Conservation (phyloP, 2,888 invertebrate genomes). For the Drosophila ochracea region DNA sequence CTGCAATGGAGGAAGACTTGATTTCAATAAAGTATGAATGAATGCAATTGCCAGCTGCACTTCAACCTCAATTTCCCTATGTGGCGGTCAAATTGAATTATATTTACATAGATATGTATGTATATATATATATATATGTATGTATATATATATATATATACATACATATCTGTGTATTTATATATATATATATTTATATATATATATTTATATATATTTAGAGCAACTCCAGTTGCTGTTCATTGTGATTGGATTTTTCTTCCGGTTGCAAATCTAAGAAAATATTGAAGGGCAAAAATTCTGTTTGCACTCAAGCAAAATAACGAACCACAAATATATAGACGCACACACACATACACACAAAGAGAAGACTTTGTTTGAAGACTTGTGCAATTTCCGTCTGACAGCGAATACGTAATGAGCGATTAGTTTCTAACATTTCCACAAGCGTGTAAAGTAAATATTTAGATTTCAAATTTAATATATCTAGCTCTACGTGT, state of each 20-base stretch:
- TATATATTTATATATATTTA: too few relatives aligned
- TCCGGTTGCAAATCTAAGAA: slow-evolving; percentile 42
- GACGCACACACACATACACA: slow-evolving; percentile 20
- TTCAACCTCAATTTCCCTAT: slow-evolving; percentile 68
- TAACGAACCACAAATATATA: neutral
- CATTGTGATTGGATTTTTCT: too few relatives aligned
- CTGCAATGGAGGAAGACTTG: slow-evolving; percentile 5
- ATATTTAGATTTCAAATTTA: slow-evolving; percentile 3
- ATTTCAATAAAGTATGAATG: slow-evolving; percentile 30
- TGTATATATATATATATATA: too few relatives aligned
- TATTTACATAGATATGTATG: slow-evolving; percentile 22
- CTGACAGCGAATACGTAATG: slow-evolving; percentile 62
- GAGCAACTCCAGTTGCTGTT: too few relatives aligned
- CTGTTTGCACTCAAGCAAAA: slow-evolving; percentile 48
- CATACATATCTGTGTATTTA: too few relatives aligned
- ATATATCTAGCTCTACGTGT: neutral
- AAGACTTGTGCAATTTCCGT: slow-evolving; percentile 75
- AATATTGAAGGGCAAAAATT: slow-evolving; percentile 46
- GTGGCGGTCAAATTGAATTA: slow-evolving; percentile 60
- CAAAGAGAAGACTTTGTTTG: slow-evolving; percentile 58
- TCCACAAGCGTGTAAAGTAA: slow-evolving; percentile 1
- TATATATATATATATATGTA: slow-evolving; percentile 27
- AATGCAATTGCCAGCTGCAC: slow-evolving; percentile 57
- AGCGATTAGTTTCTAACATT: slow-evolving; percentile 20
- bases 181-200: slow-evolving; percentile 28